A percentile compares a stretch with the other conserved stretches of the same genome.
Evolutionary conservation across 2,888 invertebrate genomes (phyloP).

Genomic region (Lampropteryx suffumata): DNA sequence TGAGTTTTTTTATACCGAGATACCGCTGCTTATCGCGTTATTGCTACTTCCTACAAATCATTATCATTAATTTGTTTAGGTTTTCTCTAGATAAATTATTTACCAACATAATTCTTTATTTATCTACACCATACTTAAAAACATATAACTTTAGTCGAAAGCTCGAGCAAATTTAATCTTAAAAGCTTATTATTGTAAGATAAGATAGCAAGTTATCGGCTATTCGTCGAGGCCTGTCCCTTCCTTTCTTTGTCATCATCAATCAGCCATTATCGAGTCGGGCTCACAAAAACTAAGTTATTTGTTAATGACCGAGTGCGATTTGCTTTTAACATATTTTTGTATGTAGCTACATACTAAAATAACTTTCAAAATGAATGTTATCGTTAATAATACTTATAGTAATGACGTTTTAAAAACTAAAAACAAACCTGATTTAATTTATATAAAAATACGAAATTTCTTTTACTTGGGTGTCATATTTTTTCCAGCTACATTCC

Average conservation of each 20-base stretch:
- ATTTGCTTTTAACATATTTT: constrained; percentile 8
- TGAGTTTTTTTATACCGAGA: too few relatives aligned
- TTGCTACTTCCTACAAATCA: not conserved
- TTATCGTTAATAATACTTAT: not conserved
- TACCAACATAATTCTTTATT: not conserved
- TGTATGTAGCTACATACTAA: not conserved
- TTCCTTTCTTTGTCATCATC: constrained; percentile 26
- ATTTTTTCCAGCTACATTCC: too few relatives aligned
- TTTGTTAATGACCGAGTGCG: constrained; percentile 20
- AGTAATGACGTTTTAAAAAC: too few relatives aligned
- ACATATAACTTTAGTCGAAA: constrained; percentile 11
- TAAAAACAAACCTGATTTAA: too few relatives aligned
- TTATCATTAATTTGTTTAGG: too few relatives aligned
- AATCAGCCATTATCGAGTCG: constrained; percentile 33
- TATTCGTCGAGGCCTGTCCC: constrained; percentile 25
- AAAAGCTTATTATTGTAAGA: constrained; percentile 23
- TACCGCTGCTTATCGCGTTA: too few relatives aligned
- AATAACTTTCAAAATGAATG: not conserved
- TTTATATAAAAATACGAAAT: too few relatives aligned
- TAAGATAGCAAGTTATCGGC: constrained; percentile 21
- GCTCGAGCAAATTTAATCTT: constrained; percentile 11
- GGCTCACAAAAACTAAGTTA: constrained; percentile 25
- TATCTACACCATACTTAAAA: not conserved
- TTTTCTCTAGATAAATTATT: not conserved
- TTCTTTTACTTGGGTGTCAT: too few relatives aligned